Evolutionary conservation across 2,888 invertebrate species (phyloP), one percentile per base, ranked within the genome.

Genomic region (Agrypnus murinus): DNA sequence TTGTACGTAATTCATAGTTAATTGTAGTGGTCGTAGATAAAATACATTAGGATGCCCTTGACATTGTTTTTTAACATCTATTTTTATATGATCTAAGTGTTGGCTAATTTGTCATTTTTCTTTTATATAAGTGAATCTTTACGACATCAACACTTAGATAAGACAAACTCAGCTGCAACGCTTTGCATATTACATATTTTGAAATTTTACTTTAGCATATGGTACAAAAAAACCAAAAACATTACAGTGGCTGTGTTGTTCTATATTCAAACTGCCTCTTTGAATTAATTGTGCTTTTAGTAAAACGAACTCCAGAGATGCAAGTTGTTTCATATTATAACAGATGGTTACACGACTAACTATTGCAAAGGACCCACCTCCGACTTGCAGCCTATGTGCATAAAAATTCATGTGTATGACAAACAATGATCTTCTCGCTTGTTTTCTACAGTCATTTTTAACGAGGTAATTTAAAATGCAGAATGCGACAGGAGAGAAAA

Each of bases 401-500:
- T 53, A 34, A 32, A 34, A 34, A 34, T 14, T 9, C 55, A 36
- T 36, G 34, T 34, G 36, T 55, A 36, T 55, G 55, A 55, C 55
- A 36, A 55, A 55, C 55, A 31, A 25, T 3, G 25, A 5, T 3
- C 3, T 5, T 7, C 31, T 53, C 36, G 17, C 36, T 17, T 50
- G 17, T 46, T 46, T 15, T 15, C 36, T n/a, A 36, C 17, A 36
- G 10, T 17, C 14, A n/a, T 55, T 57, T 64, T 60, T 45, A 62
- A 68, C 46, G 34, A 64, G 57, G 40, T 64, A 69, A 69, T 69
- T 69, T 69, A 64, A 58, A 69, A 69, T 64, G 62, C 69, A 46
- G 57, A 68, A 55, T 63, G 68, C 45, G 57, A 34, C 50, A 25
- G 17, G 59, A 36, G 48, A 66, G 57, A 48, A 68, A 53, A 43